A percentile compares a stretch with the other conserved stretches of the same genome.
Conservation (phyloP, 2,888 invertebrate genomes). For the Eupithecia tripunctaria region DNA sequence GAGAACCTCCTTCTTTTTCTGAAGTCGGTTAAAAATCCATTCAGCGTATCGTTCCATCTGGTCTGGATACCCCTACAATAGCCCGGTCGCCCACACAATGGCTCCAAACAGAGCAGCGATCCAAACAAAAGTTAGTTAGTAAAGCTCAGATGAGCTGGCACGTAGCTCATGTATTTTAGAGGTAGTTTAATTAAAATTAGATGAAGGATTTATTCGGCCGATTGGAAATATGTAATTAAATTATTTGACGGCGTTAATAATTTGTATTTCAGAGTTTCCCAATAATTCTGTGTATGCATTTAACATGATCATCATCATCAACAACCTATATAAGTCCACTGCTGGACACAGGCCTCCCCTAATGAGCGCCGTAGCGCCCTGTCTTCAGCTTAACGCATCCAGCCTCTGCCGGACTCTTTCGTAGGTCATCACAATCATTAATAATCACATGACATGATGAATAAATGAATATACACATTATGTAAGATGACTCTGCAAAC, state of each 20-base stretch:
- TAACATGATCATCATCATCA: background rate
- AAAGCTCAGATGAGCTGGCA: background rate
- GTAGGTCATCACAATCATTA: background rate
- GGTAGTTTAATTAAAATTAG: background rate
- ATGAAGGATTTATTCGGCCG: background rate
- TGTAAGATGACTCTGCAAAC: no score
- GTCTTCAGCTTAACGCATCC: no score
- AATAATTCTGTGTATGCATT: background rate
- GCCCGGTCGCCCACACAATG: background rate
- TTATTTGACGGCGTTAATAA: background rate
- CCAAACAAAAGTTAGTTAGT: background rate
- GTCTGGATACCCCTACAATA: background rate
- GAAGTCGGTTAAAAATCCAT: background rate
- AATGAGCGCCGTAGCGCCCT: no score
- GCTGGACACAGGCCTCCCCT: no score
- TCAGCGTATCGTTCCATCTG: background rate
- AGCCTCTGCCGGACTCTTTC: no score
- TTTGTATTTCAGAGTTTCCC: background rate
- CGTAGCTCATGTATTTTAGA: background rate
- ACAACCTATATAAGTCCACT: no score
- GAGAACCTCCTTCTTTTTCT: no score
- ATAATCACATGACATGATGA: no score
- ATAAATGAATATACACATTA: no score
- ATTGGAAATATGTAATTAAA: background rate
- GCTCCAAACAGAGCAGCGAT: background rate